phyloP scores from a whole-genome alignment of 2,113 vertebrate genomes.

The Acanthisitta chloris region DNA sequence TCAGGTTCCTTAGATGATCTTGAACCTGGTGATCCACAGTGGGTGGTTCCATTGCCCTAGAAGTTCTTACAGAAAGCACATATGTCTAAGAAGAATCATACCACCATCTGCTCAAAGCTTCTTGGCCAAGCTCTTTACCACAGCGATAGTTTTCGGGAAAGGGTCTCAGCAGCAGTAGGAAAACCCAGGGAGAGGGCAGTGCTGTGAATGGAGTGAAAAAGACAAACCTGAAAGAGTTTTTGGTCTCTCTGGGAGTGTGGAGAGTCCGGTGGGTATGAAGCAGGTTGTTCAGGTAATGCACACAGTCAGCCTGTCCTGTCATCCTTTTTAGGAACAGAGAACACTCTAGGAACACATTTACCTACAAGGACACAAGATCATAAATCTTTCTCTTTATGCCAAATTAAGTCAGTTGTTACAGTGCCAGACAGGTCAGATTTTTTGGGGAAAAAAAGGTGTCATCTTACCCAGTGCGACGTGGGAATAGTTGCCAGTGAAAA shows the following conservation, averaged over 20 bases:
- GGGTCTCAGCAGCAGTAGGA: background rate
- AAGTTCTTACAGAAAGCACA: background rate
- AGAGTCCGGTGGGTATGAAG: background rate
- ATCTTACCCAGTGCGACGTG: background rate
- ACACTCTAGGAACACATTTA: background rate
- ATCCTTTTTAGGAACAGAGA: background rate
- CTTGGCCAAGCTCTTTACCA: accelerated
- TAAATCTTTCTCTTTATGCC: background rate
- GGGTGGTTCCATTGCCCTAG: background rate
- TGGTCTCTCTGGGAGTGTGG: background rate
- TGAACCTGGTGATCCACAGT: background rate
- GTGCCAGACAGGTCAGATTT: background rate
- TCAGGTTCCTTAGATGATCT: background rate
- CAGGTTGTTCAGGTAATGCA: background rate
- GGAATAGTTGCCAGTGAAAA: background rate
- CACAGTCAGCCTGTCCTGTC: background rate
- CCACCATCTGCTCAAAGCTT: background rate
- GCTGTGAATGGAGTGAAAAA: background rate
- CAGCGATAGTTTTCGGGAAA: accelerated
- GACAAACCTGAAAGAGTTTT: background rate
- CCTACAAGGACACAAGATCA: background rate
- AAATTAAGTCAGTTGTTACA: background rate
- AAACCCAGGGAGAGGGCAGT: background rate
- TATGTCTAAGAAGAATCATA: background rate
- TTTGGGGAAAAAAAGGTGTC: accelerated